phyloP scores from a whole-genome alignment of 2,113 vertebrate genomes.

The Plestiodon gilberti region DNA sequence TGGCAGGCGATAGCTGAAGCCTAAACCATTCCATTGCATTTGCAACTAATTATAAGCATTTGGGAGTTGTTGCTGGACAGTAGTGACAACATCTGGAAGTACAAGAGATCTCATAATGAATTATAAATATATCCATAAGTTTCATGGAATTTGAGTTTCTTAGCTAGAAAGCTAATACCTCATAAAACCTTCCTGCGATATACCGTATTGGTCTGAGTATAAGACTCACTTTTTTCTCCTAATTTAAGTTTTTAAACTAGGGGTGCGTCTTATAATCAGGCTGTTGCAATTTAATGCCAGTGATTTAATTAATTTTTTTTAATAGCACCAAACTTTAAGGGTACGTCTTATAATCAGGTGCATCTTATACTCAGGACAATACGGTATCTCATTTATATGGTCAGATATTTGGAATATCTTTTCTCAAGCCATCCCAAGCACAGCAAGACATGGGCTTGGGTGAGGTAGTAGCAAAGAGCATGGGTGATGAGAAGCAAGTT shows the following conservation, averaged over 20 bases:
- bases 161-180: neutral
- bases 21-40: neutral
- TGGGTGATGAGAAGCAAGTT: neutral
- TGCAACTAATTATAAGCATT: neutral
- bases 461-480: neutral
- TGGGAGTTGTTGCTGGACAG: neutral
- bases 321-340: no score
- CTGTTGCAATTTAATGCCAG: no score
- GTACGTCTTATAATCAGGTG: no score
- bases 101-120: neutral
- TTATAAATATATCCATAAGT: neutral
- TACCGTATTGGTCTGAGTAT: no score
- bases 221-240: no score
- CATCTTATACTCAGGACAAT: no score
- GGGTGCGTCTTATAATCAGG: no score
- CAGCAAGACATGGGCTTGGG: neutral
- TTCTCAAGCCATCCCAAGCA: neutral
- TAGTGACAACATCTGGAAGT: neutral
- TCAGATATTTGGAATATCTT: no score
- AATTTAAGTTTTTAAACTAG: no score
- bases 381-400: no score
- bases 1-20: neutral
- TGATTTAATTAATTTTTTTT: no score
- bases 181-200: neutral
- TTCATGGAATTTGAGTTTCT: neutral